phyloP scores from a whole-genome alignment of 2,888 invertebrate genomes.

The Campoplex capitator region DNA sequence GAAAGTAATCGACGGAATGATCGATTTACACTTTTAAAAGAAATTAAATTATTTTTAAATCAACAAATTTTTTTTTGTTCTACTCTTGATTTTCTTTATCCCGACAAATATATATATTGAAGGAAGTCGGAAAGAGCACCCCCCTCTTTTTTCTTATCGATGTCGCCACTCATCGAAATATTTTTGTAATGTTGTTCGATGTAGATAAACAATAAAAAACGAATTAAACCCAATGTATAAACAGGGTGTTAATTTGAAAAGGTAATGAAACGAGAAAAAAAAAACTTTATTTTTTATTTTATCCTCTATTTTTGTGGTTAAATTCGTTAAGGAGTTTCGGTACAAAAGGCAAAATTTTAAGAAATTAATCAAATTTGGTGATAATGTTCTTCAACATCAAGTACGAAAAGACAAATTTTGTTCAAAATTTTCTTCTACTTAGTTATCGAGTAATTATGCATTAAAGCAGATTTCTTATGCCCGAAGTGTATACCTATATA shows the following conservation, averaged over 20 bases:
- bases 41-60: not conserved
- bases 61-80: not conserved
- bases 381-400: too few relatives aligned
- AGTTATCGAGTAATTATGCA: too few relatives aligned
- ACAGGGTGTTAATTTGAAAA: not conserved
- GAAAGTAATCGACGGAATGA: not conserved
- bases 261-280: not conserved
- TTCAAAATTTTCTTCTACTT: too few relatives aligned
- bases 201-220: slow-evolving; percentile 15
- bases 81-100: not conserved
- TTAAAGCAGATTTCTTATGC: too few relatives aligned
- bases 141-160: not conserved
- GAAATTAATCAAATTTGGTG: too few relatives aligned
- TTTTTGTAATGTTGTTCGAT: slow-evolving; percentile 21
- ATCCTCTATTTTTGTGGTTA: too few relatives aligned
- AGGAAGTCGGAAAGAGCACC: not conserved
- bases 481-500: too few relatives aligned
- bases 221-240: not conserved
- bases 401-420: too few relatives aligned
- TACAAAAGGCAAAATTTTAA: too few relatives aligned
- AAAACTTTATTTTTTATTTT: too few relatives aligned
- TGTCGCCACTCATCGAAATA: slow-evolving; percentile 21
- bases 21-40: not conserved
- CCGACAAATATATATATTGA: not conserved
- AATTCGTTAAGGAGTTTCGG: too few relatives aligned